Evolutionary conservation across 2,797 vertebrate species (phyloP).

Genomic region (Myotis vivesi): DNA sequence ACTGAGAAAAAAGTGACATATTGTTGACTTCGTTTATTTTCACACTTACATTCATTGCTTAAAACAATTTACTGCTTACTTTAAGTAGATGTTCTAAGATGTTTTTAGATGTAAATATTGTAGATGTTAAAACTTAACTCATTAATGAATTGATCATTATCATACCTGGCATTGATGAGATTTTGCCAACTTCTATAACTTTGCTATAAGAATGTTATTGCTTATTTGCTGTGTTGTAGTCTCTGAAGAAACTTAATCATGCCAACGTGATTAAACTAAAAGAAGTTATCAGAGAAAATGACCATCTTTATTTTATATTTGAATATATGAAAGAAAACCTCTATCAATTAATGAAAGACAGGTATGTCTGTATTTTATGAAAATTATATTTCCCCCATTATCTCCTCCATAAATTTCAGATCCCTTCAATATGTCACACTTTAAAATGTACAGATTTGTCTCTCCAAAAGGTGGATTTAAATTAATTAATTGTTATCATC

Average conservation of each 20-base stretch:
- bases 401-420: neutral
- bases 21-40: neutral
- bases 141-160: neutral
- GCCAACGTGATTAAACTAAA: conserved; percentile 98
- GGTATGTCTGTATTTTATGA: conserved; percentile 84
- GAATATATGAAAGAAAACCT: conserved; percentile 99
- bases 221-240: conserved; percentile 86
- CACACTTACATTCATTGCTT: neutral
- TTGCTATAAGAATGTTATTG: neutral
- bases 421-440: neutral
- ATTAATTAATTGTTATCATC: neutral
- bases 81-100: neutral
- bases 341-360: conserved; percentile 99
- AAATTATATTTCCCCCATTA: neutral
- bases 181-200: conserved; percentile 8
- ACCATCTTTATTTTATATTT: conserved; percentile 98
- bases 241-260: conserved; percentile 98
- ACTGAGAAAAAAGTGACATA: neutral
- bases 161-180: neutral
- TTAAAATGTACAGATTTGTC: neutral
- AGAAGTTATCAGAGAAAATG: conserved; percentile 98
- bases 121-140: conserved; percentile 7
- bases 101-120: neutral
- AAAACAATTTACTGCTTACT: neutral
- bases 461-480: neutral